Evolutionary conservation across 2,797 vertebrate genomes (phyloP).

Genomic region (Eurystomus glaucurus): DNA sequence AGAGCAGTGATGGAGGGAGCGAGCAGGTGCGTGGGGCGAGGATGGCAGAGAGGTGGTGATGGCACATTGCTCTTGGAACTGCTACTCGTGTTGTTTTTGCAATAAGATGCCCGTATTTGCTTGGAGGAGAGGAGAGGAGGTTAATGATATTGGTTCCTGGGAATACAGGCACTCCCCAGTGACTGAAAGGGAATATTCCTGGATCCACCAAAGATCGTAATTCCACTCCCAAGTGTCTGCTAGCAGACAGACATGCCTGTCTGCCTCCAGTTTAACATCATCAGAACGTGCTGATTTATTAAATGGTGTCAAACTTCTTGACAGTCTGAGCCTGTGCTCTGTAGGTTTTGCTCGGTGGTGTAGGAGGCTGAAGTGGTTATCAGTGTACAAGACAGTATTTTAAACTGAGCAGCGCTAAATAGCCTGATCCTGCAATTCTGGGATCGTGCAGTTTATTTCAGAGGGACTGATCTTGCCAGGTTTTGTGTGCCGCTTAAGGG

Average conservation of each 20-base stretch:
- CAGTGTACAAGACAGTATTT: not conserved
- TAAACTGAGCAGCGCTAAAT: conserved; percentile 17
- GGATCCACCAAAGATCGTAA: conserved; percentile 13
- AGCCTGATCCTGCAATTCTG: not conserved
- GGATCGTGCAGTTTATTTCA: not conserved
- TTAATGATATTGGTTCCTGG: conserved; percentile 54
- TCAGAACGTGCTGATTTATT: conserved; percentile 52
- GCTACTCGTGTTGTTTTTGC: conserved; percentile 67
- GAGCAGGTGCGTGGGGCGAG: conserved; percentile 35
- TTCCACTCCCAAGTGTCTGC: conserved; percentile 45
- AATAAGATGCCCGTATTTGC: conserved; percentile 58
- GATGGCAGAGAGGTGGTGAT: not conserved
- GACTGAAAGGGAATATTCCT: conserved; percentile 64
- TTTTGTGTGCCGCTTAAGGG: not conserved
- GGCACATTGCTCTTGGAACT: conserved; percentile 45
- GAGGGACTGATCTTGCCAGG: not conserved
- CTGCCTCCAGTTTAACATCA: not conserved
- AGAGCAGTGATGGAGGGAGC: not conserved
- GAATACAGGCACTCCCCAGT: conserved; percentile 52
- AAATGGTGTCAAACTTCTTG: not conserved
- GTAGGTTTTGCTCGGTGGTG: not conserved
- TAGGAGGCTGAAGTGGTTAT: conserved; percentile 2
- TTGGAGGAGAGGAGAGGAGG: conserved; percentile 50
- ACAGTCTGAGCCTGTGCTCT: not conserved
- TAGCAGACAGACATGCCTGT: conserved; percentile 30